A percentile compares a stretch with the other conserved stretches of the same genome.
Evolutionary conservation across 2,113 vertebrate species (phyloP).

Genomic region (Edolisoma coerulescens): DNA sequence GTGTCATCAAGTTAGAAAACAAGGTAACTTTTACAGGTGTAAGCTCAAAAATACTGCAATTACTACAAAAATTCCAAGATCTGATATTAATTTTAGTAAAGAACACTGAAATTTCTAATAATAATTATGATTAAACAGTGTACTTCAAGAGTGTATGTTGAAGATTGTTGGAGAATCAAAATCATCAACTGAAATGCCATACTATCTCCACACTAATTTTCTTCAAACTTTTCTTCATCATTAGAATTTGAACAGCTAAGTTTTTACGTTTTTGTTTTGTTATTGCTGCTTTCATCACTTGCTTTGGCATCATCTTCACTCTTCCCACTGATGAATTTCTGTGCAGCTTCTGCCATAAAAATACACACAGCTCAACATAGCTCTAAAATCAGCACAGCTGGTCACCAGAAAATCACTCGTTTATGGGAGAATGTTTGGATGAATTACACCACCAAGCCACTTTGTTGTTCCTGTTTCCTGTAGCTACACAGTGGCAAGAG

Average conservation of each 20-base stretch:
- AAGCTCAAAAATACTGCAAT: background rate
- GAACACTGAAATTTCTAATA: background rate
- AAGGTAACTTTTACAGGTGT: background rate
- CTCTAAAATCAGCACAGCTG: conserved; percentile 1
- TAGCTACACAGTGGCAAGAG: background rate
- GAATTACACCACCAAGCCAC: background rate
- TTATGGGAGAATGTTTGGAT: background rate
- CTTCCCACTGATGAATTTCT: background rate
- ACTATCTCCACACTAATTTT: background rate
- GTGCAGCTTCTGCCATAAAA: conserved; percentile 54
- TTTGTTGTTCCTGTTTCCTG: background rate
- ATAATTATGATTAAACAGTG: background rate
- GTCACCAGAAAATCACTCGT: background rate
- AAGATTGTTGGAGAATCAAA: background rate
- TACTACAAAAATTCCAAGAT: background rate
- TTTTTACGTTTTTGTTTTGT: background rate
- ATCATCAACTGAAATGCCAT: background rate
- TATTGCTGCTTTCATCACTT: conserved; percentile 20
- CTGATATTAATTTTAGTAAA: background rate
- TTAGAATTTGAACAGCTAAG: background rate
- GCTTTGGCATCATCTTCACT: conserved; percentile 38
- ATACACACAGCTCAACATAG: conserved; percentile 12
- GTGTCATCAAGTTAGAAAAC: background rate
- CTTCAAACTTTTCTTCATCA: conserved; percentile 14
- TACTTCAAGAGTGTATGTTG: background rate